Conservation (phyloP, 2,797 vertebrate species). For the Propithecus perrieri region DNA sequence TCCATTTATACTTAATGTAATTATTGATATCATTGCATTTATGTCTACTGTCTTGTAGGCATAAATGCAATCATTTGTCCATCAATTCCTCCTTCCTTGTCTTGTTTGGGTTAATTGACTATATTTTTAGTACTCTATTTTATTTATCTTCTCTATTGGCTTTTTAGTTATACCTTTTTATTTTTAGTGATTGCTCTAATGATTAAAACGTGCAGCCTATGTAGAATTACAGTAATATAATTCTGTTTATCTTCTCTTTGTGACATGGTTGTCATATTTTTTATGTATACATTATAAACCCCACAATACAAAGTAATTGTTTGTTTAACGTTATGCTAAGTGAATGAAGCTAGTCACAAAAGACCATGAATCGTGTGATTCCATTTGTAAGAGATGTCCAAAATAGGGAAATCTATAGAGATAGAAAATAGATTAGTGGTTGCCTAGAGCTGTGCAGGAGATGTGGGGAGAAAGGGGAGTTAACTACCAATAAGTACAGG, state of each 20-base stretch:
- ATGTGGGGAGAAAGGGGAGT: not conserved
- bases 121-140: not conserved
- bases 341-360: not conserved
- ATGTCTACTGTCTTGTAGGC: not conserved
- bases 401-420: not conserved
- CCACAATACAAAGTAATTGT: not conserved
- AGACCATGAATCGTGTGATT: not conserved
- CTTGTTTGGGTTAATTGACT: not conserved
- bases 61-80: not conserved
- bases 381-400: not conserved
- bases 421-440: not conserved
- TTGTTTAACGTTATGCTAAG: not conserved
- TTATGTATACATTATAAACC: not conserved
- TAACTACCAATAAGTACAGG: not conserved
- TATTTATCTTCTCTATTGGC: not conserved
- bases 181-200: not conserved
- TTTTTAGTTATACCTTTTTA: not conserved
- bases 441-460: not conserved
- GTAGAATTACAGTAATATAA: not conserved
- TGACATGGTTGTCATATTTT: not conserved
- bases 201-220: not conserved
- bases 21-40: not conserved
- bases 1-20: not conserved
- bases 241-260: not conserved
- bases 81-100: not conserved